phyloP scores from a whole-genome alignment of 2,888 invertebrate genomes.

The Chesias legatella region DNA sequence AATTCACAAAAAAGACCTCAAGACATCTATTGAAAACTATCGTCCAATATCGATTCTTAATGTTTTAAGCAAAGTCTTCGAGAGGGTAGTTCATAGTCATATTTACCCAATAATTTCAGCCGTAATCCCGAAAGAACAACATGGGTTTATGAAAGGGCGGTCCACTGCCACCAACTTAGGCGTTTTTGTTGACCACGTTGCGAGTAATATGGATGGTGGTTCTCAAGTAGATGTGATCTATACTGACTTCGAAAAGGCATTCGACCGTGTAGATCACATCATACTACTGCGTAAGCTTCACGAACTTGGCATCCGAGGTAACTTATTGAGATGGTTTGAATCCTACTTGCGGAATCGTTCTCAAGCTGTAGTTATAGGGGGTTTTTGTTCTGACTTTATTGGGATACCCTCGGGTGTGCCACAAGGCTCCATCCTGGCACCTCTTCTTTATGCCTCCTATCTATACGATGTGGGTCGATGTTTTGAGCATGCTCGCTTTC shows the following conservation, averaged over 20 bases:
- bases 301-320: constrained; percentile 13
- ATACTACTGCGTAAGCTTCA: constrained; percentile 16
- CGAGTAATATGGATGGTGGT: constrained; percentile 10
- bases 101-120: too few species aligned
- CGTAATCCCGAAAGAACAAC: neutral
- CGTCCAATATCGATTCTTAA: constrained; percentile 8
- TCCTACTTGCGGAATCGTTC: constrained; percentile 19
- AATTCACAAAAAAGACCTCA: constrained; percentile 22
- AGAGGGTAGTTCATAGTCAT: neutral
- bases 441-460: constrained; percentile 9
- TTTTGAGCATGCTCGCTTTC: too few species aligned
- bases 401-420: constrained; percentile 23
- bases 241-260: constrained; percentile 23
- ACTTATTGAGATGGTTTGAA: constrained; percentile 16
- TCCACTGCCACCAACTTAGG: neutral
- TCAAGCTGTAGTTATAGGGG: constrained; percentile 18
- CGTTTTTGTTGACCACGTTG: neutral
- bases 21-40: constrained; percentile 15
- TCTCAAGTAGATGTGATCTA: constrained; percentile 17
- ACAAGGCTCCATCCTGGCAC: constrained; percentile 29
- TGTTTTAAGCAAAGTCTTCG: neutral
- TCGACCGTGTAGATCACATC: constrained; percentile 20
- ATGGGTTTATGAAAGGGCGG: neutral
- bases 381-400: constrained; percentile 16
- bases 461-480: too few species aligned